Evolutionary conservation across 30 jellyfish, hydroid and myxozoan genomes (phyloP).

Genomic region (Mastigias papua): DNA sequence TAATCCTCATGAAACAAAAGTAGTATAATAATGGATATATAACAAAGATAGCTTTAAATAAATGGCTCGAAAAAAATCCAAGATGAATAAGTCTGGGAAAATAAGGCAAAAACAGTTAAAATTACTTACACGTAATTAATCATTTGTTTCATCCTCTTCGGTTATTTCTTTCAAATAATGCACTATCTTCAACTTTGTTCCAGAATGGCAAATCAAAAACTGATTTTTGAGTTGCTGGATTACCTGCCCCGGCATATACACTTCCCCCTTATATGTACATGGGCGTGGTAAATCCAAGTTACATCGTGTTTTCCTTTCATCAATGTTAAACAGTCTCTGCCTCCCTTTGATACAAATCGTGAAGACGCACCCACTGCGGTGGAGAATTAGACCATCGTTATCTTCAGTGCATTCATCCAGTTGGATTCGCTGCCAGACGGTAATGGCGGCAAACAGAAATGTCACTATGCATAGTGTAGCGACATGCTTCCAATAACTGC

Average conservation of each 20-base stretch:
- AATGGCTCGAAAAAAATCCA: too few species aligned
- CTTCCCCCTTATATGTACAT: conserved; percentile 53
- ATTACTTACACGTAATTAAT: background rate
- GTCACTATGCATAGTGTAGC: conserved; percentile 27
- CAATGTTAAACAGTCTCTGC: conserved; percentile 41
- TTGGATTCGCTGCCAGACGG: conserved; percentile 61
- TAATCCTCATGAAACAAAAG: too few species aligned
- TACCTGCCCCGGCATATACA: conserved; percentile 68
- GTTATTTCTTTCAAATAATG: conserved; percentile 19
- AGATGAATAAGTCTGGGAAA: background rate
- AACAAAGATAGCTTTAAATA: too few species aligned
- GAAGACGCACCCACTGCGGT: conserved; percentile 57
- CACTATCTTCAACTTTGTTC: conserved; percentile 38
- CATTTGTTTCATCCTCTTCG: conserved; percentile 7
- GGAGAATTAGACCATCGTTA: conserved; percentile 68
- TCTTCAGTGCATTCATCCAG: conserved; percentile 75
- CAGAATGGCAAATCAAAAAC: conserved; percentile 60
- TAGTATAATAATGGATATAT: too few species aligned
- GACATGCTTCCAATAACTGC: conserved; percentile 67
- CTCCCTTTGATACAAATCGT: conserved; percentile 48
- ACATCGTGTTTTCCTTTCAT: conserved; percentile 40
- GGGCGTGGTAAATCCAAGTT: conserved; percentile 69
- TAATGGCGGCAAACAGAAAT: conserved; percentile 41
- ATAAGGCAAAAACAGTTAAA: background rate
- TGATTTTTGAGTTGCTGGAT: conserved; percentile 56